These are phyloP conservation scores for Sapayoa aenigma DNA, from an alignment of 2,113 vertebrate genomes.

Conservation along the genomic window DNA sequence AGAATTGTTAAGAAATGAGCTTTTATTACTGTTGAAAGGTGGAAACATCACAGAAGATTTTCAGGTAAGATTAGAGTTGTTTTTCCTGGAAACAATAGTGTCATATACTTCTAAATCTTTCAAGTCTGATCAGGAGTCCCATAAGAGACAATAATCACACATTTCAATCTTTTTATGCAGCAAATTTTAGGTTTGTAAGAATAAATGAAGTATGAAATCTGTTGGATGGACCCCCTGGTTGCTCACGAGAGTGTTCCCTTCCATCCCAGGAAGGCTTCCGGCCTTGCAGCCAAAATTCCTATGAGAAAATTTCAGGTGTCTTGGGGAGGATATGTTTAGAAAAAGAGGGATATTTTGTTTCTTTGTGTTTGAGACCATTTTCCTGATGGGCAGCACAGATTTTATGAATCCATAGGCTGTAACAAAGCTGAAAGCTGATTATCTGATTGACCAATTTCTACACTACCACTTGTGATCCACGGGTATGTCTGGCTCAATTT, in stretches of 20 bases:
- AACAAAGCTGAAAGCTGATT: not conserved
- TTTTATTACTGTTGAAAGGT: too few species aligned
- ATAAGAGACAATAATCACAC: not conserved
- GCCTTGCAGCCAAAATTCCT: not conserved
- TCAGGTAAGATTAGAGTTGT: not conserved
- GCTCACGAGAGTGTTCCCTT: not conserved
- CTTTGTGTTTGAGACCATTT: not conserved
- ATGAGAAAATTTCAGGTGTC: not conserved
- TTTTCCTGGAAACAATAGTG: not conserved
- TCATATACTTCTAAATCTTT: not conserved
- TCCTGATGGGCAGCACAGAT: not conserved
- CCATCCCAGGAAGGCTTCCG: not conserved
- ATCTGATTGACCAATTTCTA: not conserved
- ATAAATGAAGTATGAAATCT: not conserved
- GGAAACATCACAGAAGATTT: not conserved
- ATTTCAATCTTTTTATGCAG: not conserved
- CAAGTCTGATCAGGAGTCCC: not conserved
- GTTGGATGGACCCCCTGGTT: not conserved
- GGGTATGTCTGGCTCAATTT: not conserved
- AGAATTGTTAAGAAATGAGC: not conserved
- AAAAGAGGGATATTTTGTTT: not conserved
- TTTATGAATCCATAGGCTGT: rapidly evolving
- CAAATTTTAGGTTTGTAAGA: not conserved
- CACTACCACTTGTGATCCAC: not conserved
- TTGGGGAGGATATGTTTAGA: not conserved